Conservation (phyloP, 2,888 invertebrate species). For the Dysmachus trigonus region DNA sequence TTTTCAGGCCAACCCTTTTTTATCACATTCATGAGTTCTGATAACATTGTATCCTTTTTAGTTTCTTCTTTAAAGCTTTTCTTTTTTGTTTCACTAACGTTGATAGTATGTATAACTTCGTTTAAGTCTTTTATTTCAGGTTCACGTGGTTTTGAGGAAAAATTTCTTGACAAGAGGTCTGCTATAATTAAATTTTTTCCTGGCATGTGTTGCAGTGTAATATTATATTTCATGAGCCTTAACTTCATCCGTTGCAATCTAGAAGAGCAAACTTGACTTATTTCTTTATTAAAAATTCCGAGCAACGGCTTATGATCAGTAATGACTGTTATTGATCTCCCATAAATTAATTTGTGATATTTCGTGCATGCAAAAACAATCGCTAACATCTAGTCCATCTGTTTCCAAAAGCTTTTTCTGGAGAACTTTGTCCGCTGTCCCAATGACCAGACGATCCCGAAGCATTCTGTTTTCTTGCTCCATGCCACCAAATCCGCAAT, state of each 20-base stretch:
- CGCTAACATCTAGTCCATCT: conserved; percentile 15
- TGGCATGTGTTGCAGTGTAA: conserved; percentile 46
- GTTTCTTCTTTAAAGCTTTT: conserved; percentile 36
- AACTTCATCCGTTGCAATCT: too few species aligned
- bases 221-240: too few species aligned
- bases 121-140: conserved; percentile 45
- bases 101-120: conserved; percentile 47
- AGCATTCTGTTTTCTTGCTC: background rate
- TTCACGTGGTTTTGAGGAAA: background rate
- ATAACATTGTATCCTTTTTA: conserved; percentile 5
- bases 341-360: conserved; percentile 46
- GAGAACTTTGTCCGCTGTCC: background rate
- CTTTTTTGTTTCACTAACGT: conserved; percentile 46
- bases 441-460: background rate
- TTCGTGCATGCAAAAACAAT: conserved; percentile 49
- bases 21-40: conserved; percentile 21
- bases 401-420: background rate
- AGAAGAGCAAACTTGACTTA: too few species aligned
- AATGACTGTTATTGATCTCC: too few species aligned
- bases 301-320: too few species aligned
- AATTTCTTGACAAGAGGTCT: conserved; percentile 38
- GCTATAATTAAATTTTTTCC: conserved; percentile 50
- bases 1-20: background rate
- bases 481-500: conserved; percentile 7
- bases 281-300: too few species aligned